These are phyloP conservation scores for Oceanites oceanicus DNA, from an alignment of 2,113 vertebrate species.

Conservation along the genomic window DNA sequence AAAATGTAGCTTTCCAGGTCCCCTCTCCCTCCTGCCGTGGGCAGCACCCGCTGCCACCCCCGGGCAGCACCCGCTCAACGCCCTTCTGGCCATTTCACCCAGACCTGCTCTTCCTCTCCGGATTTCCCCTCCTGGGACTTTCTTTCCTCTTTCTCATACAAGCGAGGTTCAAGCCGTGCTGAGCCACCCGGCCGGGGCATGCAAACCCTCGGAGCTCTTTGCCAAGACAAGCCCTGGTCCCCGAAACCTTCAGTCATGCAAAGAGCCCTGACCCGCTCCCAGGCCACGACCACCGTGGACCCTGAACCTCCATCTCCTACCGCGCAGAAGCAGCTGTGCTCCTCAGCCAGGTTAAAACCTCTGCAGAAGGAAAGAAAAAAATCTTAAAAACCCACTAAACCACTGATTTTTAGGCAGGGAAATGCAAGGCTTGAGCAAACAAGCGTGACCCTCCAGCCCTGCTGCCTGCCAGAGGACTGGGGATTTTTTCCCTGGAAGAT, in stretches of 20 bases:
- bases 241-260: accelerated
- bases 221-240: neutral
- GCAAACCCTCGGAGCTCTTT: neutral
- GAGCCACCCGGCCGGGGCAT: accelerated
- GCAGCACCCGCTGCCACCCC: neutral
- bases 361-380: neutral
- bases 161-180: neutral
- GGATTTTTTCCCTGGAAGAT: neutral
- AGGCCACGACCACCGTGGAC: accelerated
- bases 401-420: neutral
- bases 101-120: neutral
- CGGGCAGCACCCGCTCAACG: neutral
- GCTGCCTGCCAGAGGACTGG: neutral
- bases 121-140: neutral
- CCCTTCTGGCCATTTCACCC: neutral
- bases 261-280: neutral
- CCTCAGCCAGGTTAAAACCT: neutral
- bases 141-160: neutral
- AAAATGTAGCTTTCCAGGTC: neutral
- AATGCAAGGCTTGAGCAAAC: neutral
- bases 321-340: neutral
- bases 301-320: neutral
- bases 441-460: neutral
- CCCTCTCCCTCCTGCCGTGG: accelerated
- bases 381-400: accelerated